phyloP scores from a whole-genome alignment of 2,113 vertebrate genomes.

The Platysteira castanea region DNA sequence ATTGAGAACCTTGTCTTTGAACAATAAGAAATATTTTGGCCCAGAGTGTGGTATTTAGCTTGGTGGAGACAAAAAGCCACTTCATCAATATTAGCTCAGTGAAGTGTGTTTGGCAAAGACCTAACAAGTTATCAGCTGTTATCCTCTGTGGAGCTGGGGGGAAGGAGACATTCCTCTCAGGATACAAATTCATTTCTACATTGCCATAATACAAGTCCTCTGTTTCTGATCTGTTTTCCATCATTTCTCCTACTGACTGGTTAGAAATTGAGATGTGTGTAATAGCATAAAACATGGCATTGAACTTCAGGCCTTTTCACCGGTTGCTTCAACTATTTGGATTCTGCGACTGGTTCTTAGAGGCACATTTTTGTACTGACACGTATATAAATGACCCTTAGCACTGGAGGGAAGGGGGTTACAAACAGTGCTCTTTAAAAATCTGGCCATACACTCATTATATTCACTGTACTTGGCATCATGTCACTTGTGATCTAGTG shows the following conservation, averaged over 20 bases:
- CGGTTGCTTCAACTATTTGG: constrained; percentile 28
- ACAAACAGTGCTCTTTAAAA: background rate
- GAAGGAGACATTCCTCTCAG: background rate
- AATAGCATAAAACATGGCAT: background rate
- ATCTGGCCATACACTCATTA: constrained; percentile 33
- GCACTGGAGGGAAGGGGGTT: constrained; percentile 26
- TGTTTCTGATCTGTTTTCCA: background rate
- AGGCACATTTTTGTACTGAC: constrained; percentile 12
- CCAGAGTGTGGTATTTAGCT: background rate
- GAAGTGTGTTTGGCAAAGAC: background rate
- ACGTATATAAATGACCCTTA: constrained; percentile 38
- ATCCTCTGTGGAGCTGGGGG: background rate
- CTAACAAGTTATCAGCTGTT: background rate
- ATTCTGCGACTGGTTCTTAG: background rate
- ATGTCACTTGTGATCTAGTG: constrained; percentile 59
- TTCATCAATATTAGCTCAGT: constrained; percentile 34
- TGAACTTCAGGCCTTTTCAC: constrained; percentile 30
- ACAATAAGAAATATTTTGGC: constrained; percentile 51
- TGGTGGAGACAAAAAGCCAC: constrained; percentile 14
- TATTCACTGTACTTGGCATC: constrained; percentile 47
- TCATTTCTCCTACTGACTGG: background rate
- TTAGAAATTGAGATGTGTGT: background rate
- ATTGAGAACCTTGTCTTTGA: constrained; percentile 7
- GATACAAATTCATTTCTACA: background rate
- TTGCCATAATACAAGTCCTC: background rate